Conservation (phyloP, 1,140 invertebrate genomes). For the Lepidotrigona ventralis region DNA sequence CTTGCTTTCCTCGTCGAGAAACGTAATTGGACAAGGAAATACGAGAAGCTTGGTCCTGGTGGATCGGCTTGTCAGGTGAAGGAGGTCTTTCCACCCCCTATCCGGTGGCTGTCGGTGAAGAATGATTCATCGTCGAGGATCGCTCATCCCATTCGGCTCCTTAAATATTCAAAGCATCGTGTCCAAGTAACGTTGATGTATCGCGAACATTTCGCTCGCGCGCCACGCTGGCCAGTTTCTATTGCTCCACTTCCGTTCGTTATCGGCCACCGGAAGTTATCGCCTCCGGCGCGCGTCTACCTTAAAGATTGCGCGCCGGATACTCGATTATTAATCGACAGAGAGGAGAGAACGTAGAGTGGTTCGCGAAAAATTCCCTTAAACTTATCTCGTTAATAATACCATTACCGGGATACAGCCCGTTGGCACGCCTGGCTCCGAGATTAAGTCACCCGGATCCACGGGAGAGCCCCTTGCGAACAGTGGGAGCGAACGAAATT, state of each 20-base stretch:
- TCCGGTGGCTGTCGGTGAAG: slow-evolving; percentile 48
- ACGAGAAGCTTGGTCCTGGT: slow-evolving; percentile 53
- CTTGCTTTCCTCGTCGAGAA: slow-evolving; percentile 23
- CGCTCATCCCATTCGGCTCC: slow-evolving; percentile 33
- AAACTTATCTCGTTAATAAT: slow-evolving; percentile 64
- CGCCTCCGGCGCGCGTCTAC: background rate
- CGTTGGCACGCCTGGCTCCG: slow-evolving; percentile 6
- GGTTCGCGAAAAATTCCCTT: slow-evolving; percentile 47
- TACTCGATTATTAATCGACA: slow-evolving; percentile 62
- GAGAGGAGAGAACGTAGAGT: slow-evolving; percentile 45
- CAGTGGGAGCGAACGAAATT: background rate
- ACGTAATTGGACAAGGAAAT: slow-evolving; percentile 68
- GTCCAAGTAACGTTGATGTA: slow-evolving; percentile 27
- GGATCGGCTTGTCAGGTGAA: slow-evolving; percentile 45
- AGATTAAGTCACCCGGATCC: slow-evolving; percentile 49
- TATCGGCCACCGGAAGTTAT: slow-evolving; percentile 29
- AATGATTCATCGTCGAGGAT: slow-evolving; percentile 59
- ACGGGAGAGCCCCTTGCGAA: background rate
- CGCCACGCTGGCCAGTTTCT: background rate
- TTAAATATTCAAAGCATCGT: slow-evolving; percentile 61
- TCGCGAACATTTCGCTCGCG: slow-evolving; percentile 32
- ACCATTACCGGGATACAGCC: slow-evolving; percentile 41
- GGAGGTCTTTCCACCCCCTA: slow-evolving; percentile 27
- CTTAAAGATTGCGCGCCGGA: slow-evolving; percentile 15
- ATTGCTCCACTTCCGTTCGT: slow-evolving; percentile 1